Evolutionary conservation across 2,797 vertebrate genomes (phyloP), one percentile per base, ranked within the genome.

Genomic region (Coregonus sp.): DNA sequence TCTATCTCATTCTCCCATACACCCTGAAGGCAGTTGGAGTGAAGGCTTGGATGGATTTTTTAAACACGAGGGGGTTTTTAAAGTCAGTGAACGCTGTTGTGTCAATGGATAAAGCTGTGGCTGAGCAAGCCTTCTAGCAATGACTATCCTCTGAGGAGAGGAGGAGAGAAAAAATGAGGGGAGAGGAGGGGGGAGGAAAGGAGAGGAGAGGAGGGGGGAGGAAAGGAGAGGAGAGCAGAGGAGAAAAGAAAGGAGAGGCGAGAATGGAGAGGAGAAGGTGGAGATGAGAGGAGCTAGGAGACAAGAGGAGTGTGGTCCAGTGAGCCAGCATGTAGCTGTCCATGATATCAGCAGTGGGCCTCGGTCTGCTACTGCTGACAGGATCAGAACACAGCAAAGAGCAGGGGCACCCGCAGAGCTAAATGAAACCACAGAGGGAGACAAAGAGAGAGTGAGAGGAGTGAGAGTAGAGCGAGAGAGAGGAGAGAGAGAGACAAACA

Each of bases 111-210:
- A 65, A 50, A 74, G 69, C 73, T 47, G 59, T 66, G 75, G 29
- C 79, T 75, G 79, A 76, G 74, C 37, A 33, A 67, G 79, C 69
- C 69, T 79, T 73, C 81, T 75, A 72, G 20, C 80, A 67, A 75
- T 5, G 18, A 5, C 5, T 5, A 18, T 7, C 56, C n/a, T 18
- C 56, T 59, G 56, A 59, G 18, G 18, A 59, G 18, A 20, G 5
- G n/a, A 59, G 18, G n/a, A 20, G 56, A 59, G 18, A 59, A 20
- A 7, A 59, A 6, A 20, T 18, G 56, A n/a, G 56, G n/a, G 18
- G 56, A 56, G 54, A 5, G 16, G 54, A 56, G 18, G 54, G 5
- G 54, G 5, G 54, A n/a, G 18, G 16, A n/a, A 16, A n/a, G 54
- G 54, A 59, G 56, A 59, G 56, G 56, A 18, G 11, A 5, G 16